Evolutionary conservation across 2,888 invertebrate species (phyloP).

Genomic region (Conus canariensis): DNA sequence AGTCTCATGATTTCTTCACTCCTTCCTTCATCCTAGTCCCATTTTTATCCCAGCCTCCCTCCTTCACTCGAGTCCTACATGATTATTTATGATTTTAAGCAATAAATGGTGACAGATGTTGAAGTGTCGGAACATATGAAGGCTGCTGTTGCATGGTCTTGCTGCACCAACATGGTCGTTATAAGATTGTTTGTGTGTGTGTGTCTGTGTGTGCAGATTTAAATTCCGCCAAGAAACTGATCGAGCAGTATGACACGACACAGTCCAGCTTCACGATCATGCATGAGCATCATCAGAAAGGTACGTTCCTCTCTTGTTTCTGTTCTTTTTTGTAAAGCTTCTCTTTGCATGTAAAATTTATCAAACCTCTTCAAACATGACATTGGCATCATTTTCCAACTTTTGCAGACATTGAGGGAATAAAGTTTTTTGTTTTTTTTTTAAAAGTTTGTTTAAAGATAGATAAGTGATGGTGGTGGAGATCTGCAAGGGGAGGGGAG

Average conservation of each 20-base stretch:
- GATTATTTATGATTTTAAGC: neutral
- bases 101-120: neutral
- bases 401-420: neutral
- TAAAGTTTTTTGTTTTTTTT: neutral
- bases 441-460: too few species aligned
- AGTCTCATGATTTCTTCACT: too few species aligned
- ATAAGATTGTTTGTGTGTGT: neutral
- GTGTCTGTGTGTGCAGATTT: conserved; percentile 66
- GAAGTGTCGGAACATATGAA: too few species aligned
- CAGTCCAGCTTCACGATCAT: conserved; percentile 74
- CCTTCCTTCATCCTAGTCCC: too few species aligned
- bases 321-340: neutral
- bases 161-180: too few species aligned
- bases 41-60: too few species aligned
- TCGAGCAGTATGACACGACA: conserved; percentile 73
- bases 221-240: conserved; percentile 73
- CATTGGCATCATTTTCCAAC: neutral
- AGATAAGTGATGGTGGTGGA: too few species aligned
- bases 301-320: conserved; percentile 59
- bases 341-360: too few species aligned
- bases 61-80: too few species aligned
- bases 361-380: too few species aligned
- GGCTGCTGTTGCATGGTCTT: too few species aligned
- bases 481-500: too few species aligned
- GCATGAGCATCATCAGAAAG: conserved; percentile 71